Evolutionary conservation across 2,113 vertebrate species (phyloP).

Genomic region (Emydocephalus ijimae): DNA sequence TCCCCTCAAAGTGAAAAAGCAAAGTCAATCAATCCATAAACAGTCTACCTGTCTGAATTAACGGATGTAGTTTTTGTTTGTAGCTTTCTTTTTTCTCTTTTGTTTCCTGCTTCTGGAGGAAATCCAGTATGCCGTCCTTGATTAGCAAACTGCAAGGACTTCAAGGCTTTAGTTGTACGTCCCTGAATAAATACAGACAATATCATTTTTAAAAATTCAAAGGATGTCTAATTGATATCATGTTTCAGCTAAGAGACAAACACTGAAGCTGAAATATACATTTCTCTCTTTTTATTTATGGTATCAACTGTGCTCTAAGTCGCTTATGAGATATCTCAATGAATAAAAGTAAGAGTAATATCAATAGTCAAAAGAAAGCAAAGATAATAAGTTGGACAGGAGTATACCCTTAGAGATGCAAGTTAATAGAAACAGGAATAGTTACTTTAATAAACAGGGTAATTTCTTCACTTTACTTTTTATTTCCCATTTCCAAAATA

Average conservation of each 20-base stretch:
- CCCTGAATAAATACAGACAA: conserved; percentile 67
- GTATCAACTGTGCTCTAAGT: background rate
- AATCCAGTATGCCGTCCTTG: conserved; percentile 80
- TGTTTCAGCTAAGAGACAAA: background rate
- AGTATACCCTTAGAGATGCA: background rate
- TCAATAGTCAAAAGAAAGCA: background rate
- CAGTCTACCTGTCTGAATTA: conserved; percentile 74
- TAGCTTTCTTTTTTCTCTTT: conserved; percentile 76
- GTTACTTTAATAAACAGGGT: background rate
- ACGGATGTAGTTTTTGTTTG: conserved; percentile 65
- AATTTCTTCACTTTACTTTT: background rate
- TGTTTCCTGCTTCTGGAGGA: conserved; percentile 75
- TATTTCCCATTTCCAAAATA: background rate
- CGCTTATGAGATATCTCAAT: background rate
- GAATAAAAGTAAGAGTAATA: background rate
- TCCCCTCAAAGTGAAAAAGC: background rate
- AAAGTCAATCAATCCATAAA: background rate
- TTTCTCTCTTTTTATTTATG: background rate
- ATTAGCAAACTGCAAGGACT: conserved; percentile 80
- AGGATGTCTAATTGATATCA: background rate
- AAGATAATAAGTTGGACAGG: background rate
- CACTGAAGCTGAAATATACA: background rate
- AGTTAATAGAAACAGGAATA: background rate
- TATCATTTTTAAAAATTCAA: conserved; percentile 8
- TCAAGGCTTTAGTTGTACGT: conserved; percentile 78